Evolutionary conservation across 2,888 invertebrate species (phyloP).

Genomic region (Dermolepida albohirtum): DNA sequence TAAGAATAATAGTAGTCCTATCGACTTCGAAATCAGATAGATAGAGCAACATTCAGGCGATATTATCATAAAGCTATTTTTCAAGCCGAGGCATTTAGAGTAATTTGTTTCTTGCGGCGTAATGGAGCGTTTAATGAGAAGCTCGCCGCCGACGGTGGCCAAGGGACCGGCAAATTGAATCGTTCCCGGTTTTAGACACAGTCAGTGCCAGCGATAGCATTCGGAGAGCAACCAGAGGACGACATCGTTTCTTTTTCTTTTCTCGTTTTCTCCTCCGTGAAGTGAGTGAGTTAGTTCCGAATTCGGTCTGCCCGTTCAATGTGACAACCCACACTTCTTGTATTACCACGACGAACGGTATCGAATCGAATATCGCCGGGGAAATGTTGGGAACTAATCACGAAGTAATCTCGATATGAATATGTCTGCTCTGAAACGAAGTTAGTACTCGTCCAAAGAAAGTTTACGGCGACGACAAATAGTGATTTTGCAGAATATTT

Average conservation of each 20-base stretch:
- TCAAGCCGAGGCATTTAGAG: slow-evolving; percentile 61
- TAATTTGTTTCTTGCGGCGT: slow-evolving; percentile 66
- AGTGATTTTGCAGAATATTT: slow-evolving; percentile 14
- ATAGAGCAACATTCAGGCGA: slow-evolving; percentile 39
- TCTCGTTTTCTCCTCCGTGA: slow-evolving; percentile 27
- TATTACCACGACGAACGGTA: neutral
- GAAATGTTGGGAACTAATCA: slow-evolving; percentile 27
- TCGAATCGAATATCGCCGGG: slow-evolving; percentile 1
- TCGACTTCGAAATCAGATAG: slow-evolving; percentile 16
- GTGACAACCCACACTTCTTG: slow-evolving; percentile 25
- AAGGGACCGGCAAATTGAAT: slow-evolving; percentile 67
- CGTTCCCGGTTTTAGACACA: slow-evolving; percentile 60
- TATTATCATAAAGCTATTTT: slow-evolving; percentile 62
- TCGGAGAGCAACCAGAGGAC: no score
- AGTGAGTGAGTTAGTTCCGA: slow-evolving; percentile 24
- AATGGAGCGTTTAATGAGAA: slow-evolving; percentile 67
- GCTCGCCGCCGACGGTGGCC: slow-evolving; percentile 64
- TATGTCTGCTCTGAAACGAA: slow-evolving; percentile 14
- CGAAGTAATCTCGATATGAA: slow-evolving; percentile 29
- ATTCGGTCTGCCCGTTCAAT: slow-evolving; percentile 24
- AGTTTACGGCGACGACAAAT: neutral
- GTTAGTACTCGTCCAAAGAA: slow-evolving; percentile 13
- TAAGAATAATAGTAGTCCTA: slow-evolving; percentile 25
- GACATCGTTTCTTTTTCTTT: slow-evolving; percentile 27
- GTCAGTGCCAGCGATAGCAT: slow-evolving; percentile 46